Evolutionary conservation across 2,888 invertebrate genomes (phyloP), one percentile per base, ranked within the genome.

Genomic region (Neoascia interrupta): DNA sequence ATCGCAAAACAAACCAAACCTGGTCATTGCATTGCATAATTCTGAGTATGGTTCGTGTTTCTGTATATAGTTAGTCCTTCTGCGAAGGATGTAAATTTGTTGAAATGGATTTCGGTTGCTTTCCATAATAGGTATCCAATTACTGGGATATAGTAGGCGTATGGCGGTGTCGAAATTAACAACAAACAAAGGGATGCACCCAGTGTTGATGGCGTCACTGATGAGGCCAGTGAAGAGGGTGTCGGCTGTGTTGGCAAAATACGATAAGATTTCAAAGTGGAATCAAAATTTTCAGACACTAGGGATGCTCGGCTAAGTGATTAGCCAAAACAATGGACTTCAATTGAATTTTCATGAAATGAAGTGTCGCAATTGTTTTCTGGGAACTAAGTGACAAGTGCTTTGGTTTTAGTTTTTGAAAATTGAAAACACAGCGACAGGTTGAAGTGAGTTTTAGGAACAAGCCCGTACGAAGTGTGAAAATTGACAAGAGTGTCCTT

Each of bases 221-320:
- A 76, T 72, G 70, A 72, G 19, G 19, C 2, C 45, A 45, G 4
- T 64, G 58, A 64, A 76, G 76, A 54, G 64, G 64, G 45, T 53
- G 53, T 54, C 21, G 13, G 53, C 51, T 60, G 34, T 76, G 64
- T 76, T 76, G 76, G 60, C 76, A 76, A 76, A 72, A 76, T 72
- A 76, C 53, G 60, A 76, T 63, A 56, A 23, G 16, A 64, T 69
- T 68, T 61, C 54, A 28, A 61, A 61, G 49, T 61, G 47, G 23
- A 49, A 23, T 49, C 31, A 11, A 6, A n/a, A n/a, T 39, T 2
- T 15, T 31, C 10, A 23, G 28, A 15, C 19, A 15, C 18, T 26
- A 41, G 21, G 13, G 47, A 34, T 15, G 37, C 36, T 19, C 49
- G 49, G 37, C 51, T 61, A 68, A 26, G 47, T 69, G 19, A 47